phyloP scores from a whole-genome alignment of 2,797 vertebrate genomes.

The Eupleurogrammus muticus region DNA sequence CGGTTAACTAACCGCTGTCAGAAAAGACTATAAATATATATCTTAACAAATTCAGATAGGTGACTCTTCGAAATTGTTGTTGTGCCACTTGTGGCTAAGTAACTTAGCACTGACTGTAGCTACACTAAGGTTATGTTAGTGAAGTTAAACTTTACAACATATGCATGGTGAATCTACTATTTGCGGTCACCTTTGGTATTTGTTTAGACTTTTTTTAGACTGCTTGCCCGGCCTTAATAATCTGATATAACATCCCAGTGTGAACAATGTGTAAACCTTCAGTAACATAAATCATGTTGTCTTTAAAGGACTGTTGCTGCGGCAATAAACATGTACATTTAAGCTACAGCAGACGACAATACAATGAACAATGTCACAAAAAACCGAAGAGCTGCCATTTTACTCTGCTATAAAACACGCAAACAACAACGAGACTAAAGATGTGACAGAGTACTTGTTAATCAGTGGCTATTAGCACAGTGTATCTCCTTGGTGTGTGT shows the following conservation, averaged over 20 bases:
- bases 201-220: background rate
- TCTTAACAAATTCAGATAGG: background rate
- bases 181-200: background rate
- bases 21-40: background rate
- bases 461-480: slow-evolving; percentile 15
- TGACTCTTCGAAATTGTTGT: background rate
- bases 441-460: background rate
- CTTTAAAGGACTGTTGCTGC: background rate
- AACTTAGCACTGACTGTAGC: background rate
- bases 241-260: background rate
- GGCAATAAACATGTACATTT: background rate
- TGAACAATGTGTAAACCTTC: background rate
- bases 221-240: background rate
- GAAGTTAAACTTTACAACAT: background rate
- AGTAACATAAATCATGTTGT: background rate
- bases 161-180: background rate
- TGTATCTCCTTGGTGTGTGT: slow-evolving; percentile 5
- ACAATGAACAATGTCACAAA: background rate
- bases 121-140: background rate
- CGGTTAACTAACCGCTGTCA: background rate
- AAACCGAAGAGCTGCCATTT: background rate
- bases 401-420: background rate
- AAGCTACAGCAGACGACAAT: background rate
- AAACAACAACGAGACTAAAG: background rate
- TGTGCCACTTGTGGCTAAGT: slow-evolving; percentile 44